Evolutionary conservation across 2,888 invertebrate genomes (phyloP).

Genomic region (Lithophane semibrunnea): DNA sequence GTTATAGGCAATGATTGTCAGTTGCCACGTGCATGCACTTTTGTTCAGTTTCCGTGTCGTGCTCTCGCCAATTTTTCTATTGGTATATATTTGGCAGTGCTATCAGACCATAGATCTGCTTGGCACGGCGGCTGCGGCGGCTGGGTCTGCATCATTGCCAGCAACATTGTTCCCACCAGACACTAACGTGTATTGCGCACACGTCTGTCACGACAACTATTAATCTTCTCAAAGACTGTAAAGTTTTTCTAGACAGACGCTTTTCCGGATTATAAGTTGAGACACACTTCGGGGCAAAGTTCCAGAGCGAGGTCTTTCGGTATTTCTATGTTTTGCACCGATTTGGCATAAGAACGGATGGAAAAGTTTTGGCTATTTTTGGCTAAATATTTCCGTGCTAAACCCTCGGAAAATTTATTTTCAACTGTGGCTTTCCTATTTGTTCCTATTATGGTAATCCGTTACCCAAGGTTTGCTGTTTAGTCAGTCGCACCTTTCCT

Average conservation of each 20-base stretch:
- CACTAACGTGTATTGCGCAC: conserved; percentile 75
- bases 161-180: conserved; percentile 73
- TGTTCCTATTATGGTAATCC: conserved; percentile 5
- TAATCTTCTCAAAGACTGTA: conserved; percentile 76
- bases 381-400: conserved; percentile 22
- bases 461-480: not conserved
- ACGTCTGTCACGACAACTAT: conserved; percentile 85
- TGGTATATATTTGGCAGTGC: conserved; percentile 74
- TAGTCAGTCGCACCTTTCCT: not conserved
- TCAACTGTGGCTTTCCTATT: not conserved
- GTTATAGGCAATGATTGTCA: conserved; percentile 45
- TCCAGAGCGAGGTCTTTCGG: conserved; percentile 45
- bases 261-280: conserved; percentile 60
- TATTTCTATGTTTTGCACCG: conserved; percentile 43
- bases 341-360: conserved; percentile 48
- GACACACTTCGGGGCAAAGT: conserved; percentile 57
- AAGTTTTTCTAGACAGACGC: conserved; percentile 59
- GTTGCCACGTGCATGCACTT: conserved; percentile 50
- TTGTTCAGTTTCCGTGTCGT: conserved; percentile 58
- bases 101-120: conserved; percentile 78
- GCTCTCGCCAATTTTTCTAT: conserved; percentile 65
- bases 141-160: conserved; percentile 70
- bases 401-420: conserved; percentile 12
- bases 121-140: conserved; percentile 74
- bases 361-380: conserved; percentile 52